These are phyloP conservation scores for Altica lythri DNA, from an alignment of 2,888 invertebrate species.

Conservation along the genomic window DNA sequence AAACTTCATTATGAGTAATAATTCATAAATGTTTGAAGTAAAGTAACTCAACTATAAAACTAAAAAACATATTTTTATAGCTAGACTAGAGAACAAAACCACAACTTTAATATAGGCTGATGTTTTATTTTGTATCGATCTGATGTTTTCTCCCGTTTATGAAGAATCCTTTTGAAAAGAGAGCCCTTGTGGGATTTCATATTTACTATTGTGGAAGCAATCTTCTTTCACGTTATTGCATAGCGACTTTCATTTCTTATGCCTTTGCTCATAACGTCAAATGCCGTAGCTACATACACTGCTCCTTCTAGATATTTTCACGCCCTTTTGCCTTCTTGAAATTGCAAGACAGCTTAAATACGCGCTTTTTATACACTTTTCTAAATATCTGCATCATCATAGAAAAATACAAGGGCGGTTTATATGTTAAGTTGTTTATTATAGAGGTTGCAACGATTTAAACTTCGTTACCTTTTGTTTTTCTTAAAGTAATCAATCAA, in stretches of 20 bases:
- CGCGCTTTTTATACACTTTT: conserved; percentile 28
- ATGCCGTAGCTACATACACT: conserved; percentile 28
- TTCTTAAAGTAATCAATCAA: no score
- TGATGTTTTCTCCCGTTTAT: conserved; percentile 29
- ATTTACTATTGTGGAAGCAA: conserved; percentile 47
- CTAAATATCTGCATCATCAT: conserved; percentile 11
- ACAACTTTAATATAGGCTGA: conserved; percentile 30
- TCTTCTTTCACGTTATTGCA: conserved; percentile 42
- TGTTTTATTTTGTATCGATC: conserved; percentile 26
- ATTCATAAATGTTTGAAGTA: no score
- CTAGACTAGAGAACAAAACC: no score
- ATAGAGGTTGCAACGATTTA: no score
- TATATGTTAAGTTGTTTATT: no score
- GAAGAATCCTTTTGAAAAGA: conserved; percentile 40
- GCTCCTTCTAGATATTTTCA: conserved; percentile 30
- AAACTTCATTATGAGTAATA: no score
- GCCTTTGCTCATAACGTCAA: conserved; percentile 33
- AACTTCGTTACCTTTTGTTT: no score
- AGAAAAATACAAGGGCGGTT: conserved; percentile 7
- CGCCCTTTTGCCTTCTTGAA: conserved; percentile 28
- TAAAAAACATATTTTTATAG: no score
- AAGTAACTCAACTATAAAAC: no score
- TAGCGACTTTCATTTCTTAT: conserved; percentile 36
- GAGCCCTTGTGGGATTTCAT: conserved; percentile 43
- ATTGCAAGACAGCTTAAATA: conserved; percentile 27